These are phyloP conservation scores for Cotesia chilonis DNA, from an alignment of 1,140 invertebrate species.

Conservation along the genomic window DNA sequence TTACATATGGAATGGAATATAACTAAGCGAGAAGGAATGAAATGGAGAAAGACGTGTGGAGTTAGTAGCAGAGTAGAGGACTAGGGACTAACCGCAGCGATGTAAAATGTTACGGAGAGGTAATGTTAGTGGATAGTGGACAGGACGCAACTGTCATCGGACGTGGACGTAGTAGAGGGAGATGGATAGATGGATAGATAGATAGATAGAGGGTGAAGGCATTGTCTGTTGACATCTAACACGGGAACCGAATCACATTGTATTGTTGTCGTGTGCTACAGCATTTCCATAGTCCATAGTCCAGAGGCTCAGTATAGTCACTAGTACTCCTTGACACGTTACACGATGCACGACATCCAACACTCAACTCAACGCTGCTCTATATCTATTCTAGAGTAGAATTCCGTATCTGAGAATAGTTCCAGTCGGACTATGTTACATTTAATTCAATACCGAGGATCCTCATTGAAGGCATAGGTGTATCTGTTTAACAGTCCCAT, in stretches of 20 bases:
- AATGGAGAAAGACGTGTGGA: slow-evolving; percentile 5
- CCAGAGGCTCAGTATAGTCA: background rate
- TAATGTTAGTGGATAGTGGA: background rate
- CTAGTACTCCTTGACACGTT: slow-evolving; percentile 3
- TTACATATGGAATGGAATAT: too few species aligned
- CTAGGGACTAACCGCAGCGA: background rate
- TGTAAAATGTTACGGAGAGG: too few species aligned
- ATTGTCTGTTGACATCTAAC: slow-evolving; percentile 29
- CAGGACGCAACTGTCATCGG: slow-evolving; percentile 38
- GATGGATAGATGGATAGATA: slow-evolving; percentile 28
- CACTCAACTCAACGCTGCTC: too few species aligned
- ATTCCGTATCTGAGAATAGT: too few species aligned
- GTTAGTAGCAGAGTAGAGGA: slow-evolving; percentile 7
- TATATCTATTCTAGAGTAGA: too few species aligned
- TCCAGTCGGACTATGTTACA: too few species aligned
- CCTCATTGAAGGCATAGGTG: too few species aligned
- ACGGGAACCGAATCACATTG: slow-evolving; percentile 30
- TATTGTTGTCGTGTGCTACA: slow-evolving; percentile 17
- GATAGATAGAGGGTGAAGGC: slow-evolving; percentile 33
- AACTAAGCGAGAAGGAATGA: too few species aligned
- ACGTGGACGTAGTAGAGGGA: background rate
- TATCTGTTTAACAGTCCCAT: too few species aligned
- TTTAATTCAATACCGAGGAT: too few species aligned
- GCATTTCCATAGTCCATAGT: slow-evolving; percentile 20
- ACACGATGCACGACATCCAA: slow-evolving; percentile 10